Base-by-base conservation (phyloP, 2,113 vertebrate species). In the Apus apus region DNA sequence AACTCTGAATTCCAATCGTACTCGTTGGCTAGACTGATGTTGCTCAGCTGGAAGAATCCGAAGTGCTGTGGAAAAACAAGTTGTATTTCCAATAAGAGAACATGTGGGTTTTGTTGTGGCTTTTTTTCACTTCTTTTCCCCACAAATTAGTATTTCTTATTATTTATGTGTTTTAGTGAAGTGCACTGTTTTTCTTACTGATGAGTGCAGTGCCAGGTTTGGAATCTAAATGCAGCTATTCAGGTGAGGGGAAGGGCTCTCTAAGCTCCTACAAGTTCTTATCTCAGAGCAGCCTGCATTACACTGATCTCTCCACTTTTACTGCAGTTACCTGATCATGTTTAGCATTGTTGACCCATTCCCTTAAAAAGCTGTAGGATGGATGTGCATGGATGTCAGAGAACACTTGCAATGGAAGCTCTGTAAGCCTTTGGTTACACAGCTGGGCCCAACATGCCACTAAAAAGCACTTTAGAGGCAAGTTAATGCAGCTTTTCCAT, bases 351-450 rank as follows among this genome's bases (percentile, higher is more conserved):
- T 40, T 36, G 38, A 61, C 45, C 84, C 4, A 0, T 34, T 43
- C 73, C 40, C 50, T 53, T 36, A 15, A n/a, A 91, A 36, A 38
- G 12, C 14, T 0, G 1, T 9, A 5, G 36, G 38, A 13, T 64
- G n/a, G n/a, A n/a, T 43, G 32, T 7, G 51, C 1, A 0, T 3
- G 29, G 36, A 8, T 17, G 20, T 84, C 32, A 15, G 18, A 43
- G 43, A 26, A 43, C 36, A 21, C 30, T 25, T 62, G 93, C 61
- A 45, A 48, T n/a, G 87, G 77, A 86, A 92, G 91, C 80, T 1
- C 86, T 89, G 87, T 78, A 68, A 85, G 80, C 87, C 94, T 94
- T 78, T 94, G 94, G 75, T 92, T 95, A 64, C 96, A 86, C 91
- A 74, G 94, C 93, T 73, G 91, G 71, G 87, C 83, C 84, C 83